Conservation (phyloP, 2,113 vertebrate genomes). For the Halichoeres trimaculatus region DNA sequence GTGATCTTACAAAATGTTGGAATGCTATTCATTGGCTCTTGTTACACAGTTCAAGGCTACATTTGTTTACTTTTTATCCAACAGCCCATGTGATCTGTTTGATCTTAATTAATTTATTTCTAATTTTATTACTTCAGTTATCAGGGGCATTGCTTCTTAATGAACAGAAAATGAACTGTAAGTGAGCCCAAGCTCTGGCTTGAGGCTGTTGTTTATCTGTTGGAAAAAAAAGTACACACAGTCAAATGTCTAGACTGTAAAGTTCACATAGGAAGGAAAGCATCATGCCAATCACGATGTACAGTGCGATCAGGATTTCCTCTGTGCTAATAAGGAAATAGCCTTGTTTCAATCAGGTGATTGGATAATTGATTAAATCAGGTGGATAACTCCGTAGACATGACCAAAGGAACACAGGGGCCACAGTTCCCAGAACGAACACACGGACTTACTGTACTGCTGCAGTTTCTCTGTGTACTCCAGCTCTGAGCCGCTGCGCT, state of each 20-base stretch:
- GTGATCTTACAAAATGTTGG: background rate
- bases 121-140: background rate
- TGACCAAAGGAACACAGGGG: conserved; percentile 46
- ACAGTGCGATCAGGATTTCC: conserved; percentile 14
- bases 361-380: conserved; percentile 72
- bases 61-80: background rate
- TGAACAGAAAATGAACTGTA: background rate
- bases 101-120: background rate
- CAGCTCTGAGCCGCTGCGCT: conserved; percentile 90
- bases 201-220: background rate
- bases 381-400: conserved; percentile 58
- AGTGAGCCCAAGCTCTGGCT: background rate
- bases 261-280: background rate
- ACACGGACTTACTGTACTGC: conserved; percentile 92
- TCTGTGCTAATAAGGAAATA: conserved; percentile 32
- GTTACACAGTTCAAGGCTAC: background rate
- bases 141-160: background rate
- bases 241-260: background rate
- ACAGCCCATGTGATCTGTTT: background rate
- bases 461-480: conserved; percentile 99
- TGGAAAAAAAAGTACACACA: background rate
- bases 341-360: conserved; percentile 61
- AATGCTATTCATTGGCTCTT: background rate
- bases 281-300: background rate
- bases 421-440: conserved; percentile 24